Evolutionary conservation across 2,888 invertebrate genomes (phyloP).

Genomic region (Hirtodrosophila histrioides): DNA sequence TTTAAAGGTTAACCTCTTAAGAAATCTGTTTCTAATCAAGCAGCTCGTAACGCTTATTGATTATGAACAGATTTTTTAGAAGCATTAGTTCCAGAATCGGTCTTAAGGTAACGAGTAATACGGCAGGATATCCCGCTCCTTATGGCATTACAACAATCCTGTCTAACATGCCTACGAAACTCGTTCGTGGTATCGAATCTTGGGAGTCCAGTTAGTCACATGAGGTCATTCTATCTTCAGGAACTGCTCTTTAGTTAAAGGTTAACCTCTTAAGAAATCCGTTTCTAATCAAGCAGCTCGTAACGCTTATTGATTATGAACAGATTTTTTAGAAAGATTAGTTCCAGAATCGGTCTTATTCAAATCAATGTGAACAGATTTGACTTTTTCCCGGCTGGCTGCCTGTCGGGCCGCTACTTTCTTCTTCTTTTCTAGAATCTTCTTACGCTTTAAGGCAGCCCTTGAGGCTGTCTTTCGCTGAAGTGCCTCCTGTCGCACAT

Average conservation of each 20-base stretch:
- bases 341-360: not conserved
- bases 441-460: not conserved
- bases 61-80: slow-evolving; percentile 4
- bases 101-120: too few relatives aligned
- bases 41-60: not conserved
- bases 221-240: too few relatives aligned
- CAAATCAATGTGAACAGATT: not conserved
- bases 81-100: not conserved
- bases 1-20: not conserved
- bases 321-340: not conserved
- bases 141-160: not conserved
- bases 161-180: not conserved
- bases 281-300: not conserved
- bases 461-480: not conserved
- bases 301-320: slow-evolving; percentile 1
- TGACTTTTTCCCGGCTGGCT: too few relatives aligned
- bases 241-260: not conserved
- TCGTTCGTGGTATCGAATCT: too few relatives aligned
- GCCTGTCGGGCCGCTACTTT: too few relatives aligned
- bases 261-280: not conserved
- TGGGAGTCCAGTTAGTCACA: too few relatives aligned
- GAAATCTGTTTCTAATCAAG: slow-evolving; percentile 2
- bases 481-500: not conserved
- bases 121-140: not conserved
- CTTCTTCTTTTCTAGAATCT: not conserved